Base-by-base conservation (phyloP, 2,888 invertebrate species). In the Venustoraphidia nigricollis region DNA sequence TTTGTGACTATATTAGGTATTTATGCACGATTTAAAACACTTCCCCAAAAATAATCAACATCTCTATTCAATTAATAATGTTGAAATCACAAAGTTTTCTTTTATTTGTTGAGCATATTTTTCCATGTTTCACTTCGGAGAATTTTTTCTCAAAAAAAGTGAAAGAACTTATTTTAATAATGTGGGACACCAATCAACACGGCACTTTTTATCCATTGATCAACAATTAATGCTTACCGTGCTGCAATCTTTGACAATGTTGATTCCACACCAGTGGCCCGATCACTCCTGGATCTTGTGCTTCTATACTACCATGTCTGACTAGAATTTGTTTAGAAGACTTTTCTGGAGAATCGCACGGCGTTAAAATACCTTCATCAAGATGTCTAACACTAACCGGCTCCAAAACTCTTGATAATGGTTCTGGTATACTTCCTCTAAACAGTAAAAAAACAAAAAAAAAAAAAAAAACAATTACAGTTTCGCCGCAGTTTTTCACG, bases 261-360 rank as follows among this genome's bases (percentile, higher is more conserved):
- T 84, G 69, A 61, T 83, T 83, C 88, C 88, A 89, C 8, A 88
- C 88, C 46, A 87, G 67, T 0, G 89, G 89, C 0, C 89, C 88
- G 36, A 89, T 76, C 5, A 88, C 82, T 1, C 89, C 89, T 0
- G 89, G 87, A 66, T 89, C 89, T 54, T 70, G 71, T 8, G 63
- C 59, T 41, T 79, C 78, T 45, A 82, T 74, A 60, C 89, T 89
- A 45, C 81, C 82, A 41, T 83, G 75, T 35, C 86, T 69, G 3
- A 74, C 68, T 27, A 81, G 57, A 40, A 14, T 51, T 47, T 58
- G 59, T 48, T 62, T 65, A 0, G 66, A 66, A 2, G 64, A 60
- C 2, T 62, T 55, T 8, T 56, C 50, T 0, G 71, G 68, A 0
- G 71, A 69, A 46, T 72, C 71, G 10, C n/a, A 36, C 1, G 47